Conservation (phyloP, 2,888 invertebrate species). For the Eristalinus aeneus region DNA sequence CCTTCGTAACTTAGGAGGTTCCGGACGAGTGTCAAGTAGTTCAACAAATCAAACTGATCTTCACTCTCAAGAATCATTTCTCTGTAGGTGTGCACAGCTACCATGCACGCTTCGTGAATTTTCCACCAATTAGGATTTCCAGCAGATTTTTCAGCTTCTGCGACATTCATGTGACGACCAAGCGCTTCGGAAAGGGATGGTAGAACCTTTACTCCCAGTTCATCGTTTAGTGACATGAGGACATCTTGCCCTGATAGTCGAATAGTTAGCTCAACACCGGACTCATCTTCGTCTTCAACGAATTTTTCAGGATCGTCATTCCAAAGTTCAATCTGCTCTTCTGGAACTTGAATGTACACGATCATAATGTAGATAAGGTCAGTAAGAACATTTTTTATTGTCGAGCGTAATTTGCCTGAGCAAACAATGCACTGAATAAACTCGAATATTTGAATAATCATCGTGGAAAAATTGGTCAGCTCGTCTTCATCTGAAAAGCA, state of each 20-base stretch:
- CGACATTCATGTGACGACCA: slow-evolving; percentile 83
- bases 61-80: slow-evolving; percentile 78
- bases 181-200: slow-evolving; percentile 83
- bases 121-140: slow-evolving; percentile 85
- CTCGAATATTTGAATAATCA: slow-evolving; percentile 86
- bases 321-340: slow-evolving; percentile 86
- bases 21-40: slow-evolving; percentile 79
- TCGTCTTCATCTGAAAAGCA: slow-evolving; percentile 81
- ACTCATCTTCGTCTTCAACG: slow-evolving; percentile 86
- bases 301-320: slow-evolving; percentile 85
- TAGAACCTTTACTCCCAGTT: slow-evolving; percentile 82
- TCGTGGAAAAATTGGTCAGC: slow-evolving; percentile 84
- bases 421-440: slow-evolving; percentile 85
- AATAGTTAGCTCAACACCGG: slow-evolving; percentile 84
- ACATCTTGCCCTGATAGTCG: slow-evolving; percentile 86
- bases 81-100: slow-evolving; percentile 83
- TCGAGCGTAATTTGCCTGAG: slow-evolving; percentile 82
- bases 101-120: slow-evolving; percentile 84
- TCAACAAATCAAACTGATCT: slow-evolving; percentile 79
- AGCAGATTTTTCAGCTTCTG: slow-evolving; percentile 81
- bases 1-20: slow-evolving; percentile 78
- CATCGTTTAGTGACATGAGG: slow-evolving; percentile 81
- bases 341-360: slow-evolving; percentile 86
- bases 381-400: slow-evolving; percentile 83
- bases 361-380: slow-evolving; percentile 86